Evolutionary conservation across 2,113 vertebrate species (phyloP).

Genomic region (Passer montanus): DNA sequence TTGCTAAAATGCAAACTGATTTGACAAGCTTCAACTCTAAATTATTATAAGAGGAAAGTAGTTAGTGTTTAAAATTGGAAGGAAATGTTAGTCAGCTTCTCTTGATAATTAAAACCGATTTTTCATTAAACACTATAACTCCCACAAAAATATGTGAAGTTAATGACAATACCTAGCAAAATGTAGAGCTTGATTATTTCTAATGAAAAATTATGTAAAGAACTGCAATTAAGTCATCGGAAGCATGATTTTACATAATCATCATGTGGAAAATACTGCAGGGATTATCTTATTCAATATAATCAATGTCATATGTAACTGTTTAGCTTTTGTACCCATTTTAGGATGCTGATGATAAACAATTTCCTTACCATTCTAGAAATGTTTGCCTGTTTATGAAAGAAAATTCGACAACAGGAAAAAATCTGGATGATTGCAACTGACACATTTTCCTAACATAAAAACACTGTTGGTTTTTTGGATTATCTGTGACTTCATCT

Average conservation of each 20-base stretch:
- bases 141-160: slow-evolving; percentile 5
- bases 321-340: slow-evolving; percentile 1
- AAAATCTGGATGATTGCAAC: slow-evolving; percentile 26
- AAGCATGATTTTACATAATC: slow-evolving; percentile 24
- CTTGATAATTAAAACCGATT: slow-evolving; percentile 28
- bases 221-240: slow-evolving; percentile 10
- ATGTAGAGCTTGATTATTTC: not conserved
- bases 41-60: slow-evolving; percentile 18
- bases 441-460: slow-evolving; percentile 10
- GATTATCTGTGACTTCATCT: slow-evolving; percentile 7
- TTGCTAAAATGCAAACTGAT: not conserved
- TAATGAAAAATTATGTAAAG: slow-evolving; percentile 10
- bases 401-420: slow-evolving; percentile 13
- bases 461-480: not conserved
- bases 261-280: slow-evolving; percentile 1
- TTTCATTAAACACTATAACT: not conserved
- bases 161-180: slow-evolving; percentile 25
- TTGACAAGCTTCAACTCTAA: not conserved
- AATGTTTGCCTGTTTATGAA: slow-evolving; percentile 17
- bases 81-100: not conserved
- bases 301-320: slow-evolving; percentile 1
- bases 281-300: slow-evolving; percentile 6
- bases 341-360: slow-evolving; percentile 32
- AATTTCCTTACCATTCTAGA: slow-evolving; percentile 11
- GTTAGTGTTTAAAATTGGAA: not conserved